These are phyloP conservation scores for Lasioglossum malachurum DNA, from an alignment of 2,888 invertebrate species.

Conservation along the genomic window DNA sequence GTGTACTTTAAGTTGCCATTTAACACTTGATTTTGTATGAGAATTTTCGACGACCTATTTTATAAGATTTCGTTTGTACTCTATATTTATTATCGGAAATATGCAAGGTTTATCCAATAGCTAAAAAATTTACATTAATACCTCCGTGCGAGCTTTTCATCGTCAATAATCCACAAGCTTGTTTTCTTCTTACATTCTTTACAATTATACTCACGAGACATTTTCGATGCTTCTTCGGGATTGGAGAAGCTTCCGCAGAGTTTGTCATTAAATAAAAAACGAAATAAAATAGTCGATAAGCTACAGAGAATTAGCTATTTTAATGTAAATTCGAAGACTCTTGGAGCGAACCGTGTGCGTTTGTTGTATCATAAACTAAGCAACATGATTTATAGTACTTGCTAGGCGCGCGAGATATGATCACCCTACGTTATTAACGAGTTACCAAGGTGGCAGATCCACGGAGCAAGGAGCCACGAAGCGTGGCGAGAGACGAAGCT, in stretches of 20 bases:
- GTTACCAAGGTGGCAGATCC: conserved; percentile 38
- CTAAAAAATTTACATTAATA: not conserved
- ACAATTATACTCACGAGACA: not conserved
- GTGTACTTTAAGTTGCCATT: not conserved
- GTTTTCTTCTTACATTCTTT: not conserved
- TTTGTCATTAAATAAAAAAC: not conserved
- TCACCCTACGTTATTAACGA: conserved; percentile 47
- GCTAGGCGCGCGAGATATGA: conserved; percentile 37
- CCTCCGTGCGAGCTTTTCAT: not conserved
- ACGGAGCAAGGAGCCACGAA: conserved; percentile 1
- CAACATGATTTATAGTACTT: conserved; percentile 12
- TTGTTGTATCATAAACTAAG: conserved; percentile 15
- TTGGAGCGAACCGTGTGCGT: not conserved
- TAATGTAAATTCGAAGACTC: not conserved
- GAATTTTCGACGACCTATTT: conserved; percentile 7
- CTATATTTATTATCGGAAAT: conserved; percentile 25
- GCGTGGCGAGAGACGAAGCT: conserved; percentile 9
- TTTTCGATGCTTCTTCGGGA: not conserved
- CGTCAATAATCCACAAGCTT: not conserved
- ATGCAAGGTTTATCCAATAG: not conserved
- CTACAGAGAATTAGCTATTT: not conserved
- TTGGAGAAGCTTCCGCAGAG: not conserved
- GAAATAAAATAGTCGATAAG: not conserved
- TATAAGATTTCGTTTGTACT: conserved; percentile 9
- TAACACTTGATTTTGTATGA: not conserved